phyloP scores from a whole-genome alignment of 2,113 vertebrate genomes.

The Rhinichthys klamathensis region DNA sequence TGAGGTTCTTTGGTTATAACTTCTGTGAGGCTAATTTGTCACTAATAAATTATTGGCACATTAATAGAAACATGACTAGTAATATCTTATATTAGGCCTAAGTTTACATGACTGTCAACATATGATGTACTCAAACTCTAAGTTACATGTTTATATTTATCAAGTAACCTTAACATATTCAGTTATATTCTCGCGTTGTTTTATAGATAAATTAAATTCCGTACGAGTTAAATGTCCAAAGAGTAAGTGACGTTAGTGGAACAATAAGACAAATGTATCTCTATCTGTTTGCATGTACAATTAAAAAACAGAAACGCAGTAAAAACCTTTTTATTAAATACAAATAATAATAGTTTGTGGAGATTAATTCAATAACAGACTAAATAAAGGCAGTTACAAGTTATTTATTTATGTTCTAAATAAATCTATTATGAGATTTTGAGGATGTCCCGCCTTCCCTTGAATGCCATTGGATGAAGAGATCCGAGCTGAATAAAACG shows the following conservation, averaged over 20 bases:
- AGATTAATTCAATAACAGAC: background rate
- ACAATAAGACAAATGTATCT: background rate
- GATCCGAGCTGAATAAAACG: background rate
- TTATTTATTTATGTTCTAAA: no score
- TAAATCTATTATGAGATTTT: background rate
- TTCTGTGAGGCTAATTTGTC: background rate
- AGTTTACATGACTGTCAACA: background rate
- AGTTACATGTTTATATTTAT: background rate
- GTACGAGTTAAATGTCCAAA: background rate
- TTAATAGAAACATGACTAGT: background rate
- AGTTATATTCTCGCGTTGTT: background rate
- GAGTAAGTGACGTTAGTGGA: background rate
- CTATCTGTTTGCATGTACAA: background rate
- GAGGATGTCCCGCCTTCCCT: constrained; percentile 41
- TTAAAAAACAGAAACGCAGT: background rate
- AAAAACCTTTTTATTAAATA: background rate
- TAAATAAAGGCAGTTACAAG: no score
- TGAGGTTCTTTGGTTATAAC: background rate
- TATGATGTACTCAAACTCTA: background rate
- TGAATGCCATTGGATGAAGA: constrained; percentile 57
- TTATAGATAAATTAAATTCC: background rate
- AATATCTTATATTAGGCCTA: no score
- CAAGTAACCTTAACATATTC: background rate
- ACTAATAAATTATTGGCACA: background rate
- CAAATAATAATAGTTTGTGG: background rate